Evolutionary conservation across 1,140 invertebrate genomes (phyloP), one percentile per base, ranked within the genome.

Genomic region (Diachasmimorpha longicaudata): DNA sequence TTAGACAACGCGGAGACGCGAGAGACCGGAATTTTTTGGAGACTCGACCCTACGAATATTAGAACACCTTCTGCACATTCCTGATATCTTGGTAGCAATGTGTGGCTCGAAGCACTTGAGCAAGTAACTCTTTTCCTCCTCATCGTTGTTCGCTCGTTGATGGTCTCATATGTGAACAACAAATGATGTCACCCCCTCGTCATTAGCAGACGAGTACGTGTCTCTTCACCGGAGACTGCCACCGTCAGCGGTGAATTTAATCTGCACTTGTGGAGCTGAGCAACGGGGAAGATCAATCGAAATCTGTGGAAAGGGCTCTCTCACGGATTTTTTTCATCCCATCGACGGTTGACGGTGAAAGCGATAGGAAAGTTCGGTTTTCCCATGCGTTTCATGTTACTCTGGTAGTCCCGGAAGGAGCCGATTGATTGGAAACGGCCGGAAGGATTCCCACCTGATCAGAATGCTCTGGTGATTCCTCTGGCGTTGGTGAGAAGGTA

Each of bases 351-450:
- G 68, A 67, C 67, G 68, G 16, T 70, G 79, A 80, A 81, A 82
- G 80, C 82, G 84, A 86, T 87, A 85, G 87, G 84, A 88, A 87
- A 87, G 85, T 88, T 89, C 87, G 88, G 83, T 88, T 89, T 88
- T 89, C 88, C 87, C 86, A 71, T 46, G 31, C 79, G 70, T 79
- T 77, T 89, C 82, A 88, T 89, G 86, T 74, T 89, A 16, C 86
- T 87, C 88, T 89, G 88, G 80, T 89, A 88, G 77, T 79, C 79
- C 83, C 87, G 86, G 86, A 89, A 89, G 86, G 84, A 84, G 78
- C 86, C 87, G 87, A 89, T 89, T 89, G 88, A 89, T 89, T 89
- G 88, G 86, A 89, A 89, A 88, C 85, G 80, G 79, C 82, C 79
- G 82, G 80, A 80, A 76, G 23, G 80, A 69, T 78, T 80, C 78